A percentile compares a stretch with the other conserved stretches of the same genome.
Evolutionary conservation across 2,113 vertebrate genomes (phyloP).

Genomic region (Laticauda colubrina): DNA sequence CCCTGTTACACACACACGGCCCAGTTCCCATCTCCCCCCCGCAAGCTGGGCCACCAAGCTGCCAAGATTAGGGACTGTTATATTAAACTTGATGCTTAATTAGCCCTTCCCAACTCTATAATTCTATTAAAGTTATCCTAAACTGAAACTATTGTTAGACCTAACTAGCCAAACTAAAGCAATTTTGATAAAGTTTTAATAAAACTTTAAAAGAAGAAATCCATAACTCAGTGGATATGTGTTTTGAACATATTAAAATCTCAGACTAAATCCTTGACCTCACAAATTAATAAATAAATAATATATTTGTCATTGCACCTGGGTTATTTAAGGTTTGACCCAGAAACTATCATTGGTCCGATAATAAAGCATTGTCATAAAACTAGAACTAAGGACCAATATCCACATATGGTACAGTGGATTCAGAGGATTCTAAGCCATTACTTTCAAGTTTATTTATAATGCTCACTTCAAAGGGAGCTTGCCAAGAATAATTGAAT

Average conservation of each 20-base stretch:
- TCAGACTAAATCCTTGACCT: neutral
- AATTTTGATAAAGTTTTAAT: neutral
- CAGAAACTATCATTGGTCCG: neutral
- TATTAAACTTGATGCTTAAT: neutral
- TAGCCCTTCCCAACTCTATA: neutral
- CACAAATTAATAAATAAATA: neutral
- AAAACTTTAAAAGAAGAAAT: neutral
- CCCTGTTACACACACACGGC: too few relatives aligned
- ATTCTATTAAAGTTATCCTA: neutral
- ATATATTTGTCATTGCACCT: neutral
- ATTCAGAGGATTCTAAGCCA: neutral
- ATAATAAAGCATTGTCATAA: neutral
- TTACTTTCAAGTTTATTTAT: neutral
- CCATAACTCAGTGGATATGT: neutral
- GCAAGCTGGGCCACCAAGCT: too few relatives aligned
- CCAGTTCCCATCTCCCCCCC: too few relatives aligned
- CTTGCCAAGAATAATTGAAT: constrained; percentile 64
- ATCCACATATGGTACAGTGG: neutral
- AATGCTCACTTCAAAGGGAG: constrained; percentile 62
- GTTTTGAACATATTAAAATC: neutral
- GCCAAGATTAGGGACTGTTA: too few relatives aligned
- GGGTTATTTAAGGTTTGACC: neutral
- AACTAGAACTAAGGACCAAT: neutral
- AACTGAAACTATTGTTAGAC: neutral
- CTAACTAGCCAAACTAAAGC: neutral